Conservation (phyloP, 1,140 invertebrate species). For the Adelges cooleyi region DNA sequence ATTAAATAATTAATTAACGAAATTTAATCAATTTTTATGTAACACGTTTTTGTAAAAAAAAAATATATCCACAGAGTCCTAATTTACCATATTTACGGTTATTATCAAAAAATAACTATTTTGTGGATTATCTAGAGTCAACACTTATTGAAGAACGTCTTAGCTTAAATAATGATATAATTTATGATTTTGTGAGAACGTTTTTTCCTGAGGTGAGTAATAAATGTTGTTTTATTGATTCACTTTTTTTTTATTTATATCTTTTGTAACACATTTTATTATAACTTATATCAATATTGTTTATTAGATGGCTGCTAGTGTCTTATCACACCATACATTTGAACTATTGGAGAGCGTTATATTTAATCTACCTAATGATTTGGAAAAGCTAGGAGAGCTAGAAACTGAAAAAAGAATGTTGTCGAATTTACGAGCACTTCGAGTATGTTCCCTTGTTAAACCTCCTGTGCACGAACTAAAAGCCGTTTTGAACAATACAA, state of each 20-base stretch:
- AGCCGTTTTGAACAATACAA: constrained; percentile 2
- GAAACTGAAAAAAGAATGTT: constrained; percentile 22
- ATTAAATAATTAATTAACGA: constrained; percentile 28
- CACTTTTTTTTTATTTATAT: background rate
- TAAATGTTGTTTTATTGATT: no score
- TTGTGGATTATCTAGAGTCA: constrained; percentile 71
- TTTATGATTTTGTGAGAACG: constrained; percentile 68
- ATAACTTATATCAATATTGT: background rate
- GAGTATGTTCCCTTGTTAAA: constrained; percentile 15
- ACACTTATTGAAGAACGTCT: constrained; percentile 66
- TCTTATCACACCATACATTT: constrained; percentile 19
- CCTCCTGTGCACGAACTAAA: constrained; percentile 7
- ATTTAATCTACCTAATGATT: constrained; percentile 16
- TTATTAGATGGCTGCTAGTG: constrained; percentile 21
- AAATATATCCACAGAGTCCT: no score
- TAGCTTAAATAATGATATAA: constrained; percentile 60
- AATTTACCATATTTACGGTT: constrained; percentile 65
- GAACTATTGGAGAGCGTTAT: constrained; percentile 17
- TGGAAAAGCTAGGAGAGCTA: constrained; percentile 15
- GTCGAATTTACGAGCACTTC: constrained; percentile 5
- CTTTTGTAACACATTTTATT: background rate
- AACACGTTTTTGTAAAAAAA: no score
- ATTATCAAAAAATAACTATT: constrained; percentile 62
- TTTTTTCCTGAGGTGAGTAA: constrained; percentile 68
- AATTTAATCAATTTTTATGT: background rate